These are phyloP conservation scores for Euwallacea similis DNA, from an alignment of 1,140 invertebrate genomes.

Conservation along the genomic window DNA sequence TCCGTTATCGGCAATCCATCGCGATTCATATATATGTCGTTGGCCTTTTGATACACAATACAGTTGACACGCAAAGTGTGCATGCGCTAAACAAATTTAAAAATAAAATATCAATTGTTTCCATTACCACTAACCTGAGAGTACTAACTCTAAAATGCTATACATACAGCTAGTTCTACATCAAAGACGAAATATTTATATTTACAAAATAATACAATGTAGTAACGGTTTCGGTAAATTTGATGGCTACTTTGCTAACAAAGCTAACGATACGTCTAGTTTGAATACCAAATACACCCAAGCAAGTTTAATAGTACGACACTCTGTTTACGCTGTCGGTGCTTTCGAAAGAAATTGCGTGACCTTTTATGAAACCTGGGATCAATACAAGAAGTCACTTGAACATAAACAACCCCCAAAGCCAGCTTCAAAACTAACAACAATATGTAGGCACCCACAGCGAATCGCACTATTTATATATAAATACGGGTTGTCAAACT, in stretches of 20 bases:
- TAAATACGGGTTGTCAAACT: no score
- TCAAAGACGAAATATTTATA: constrained; percentile 51
- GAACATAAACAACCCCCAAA: no score
- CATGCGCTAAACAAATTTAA: constrained; percentile 50
- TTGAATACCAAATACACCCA: constrained; percentile 29
- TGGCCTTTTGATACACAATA: constrained; percentile 52
- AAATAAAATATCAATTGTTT: constrained; percentile 48
- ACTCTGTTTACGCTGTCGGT: background rate
- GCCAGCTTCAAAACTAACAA: no score
- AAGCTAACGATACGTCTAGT: constrained; percentile 44
- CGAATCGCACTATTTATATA: no score
- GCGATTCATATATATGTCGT: constrained; percentile 42
- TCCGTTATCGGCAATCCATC: background rate
- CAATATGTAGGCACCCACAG: no score
- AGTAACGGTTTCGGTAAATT: constrained; percentile 48
- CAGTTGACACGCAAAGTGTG: constrained; percentile 51
- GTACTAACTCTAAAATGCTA: constrained; percentile 53
- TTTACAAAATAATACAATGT: constrained; percentile 53
- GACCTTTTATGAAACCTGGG: no score
- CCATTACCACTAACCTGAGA: constrained; percentile 54
- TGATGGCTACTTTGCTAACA: constrained; percentile 48
- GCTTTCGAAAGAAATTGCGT: no score
- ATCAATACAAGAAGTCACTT: no score
- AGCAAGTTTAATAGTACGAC: constrained; percentile 28
- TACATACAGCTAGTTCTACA: constrained; percentile 54